Evolutionary conservation across 2,113 vertebrate genomes (phyloP).

Genomic region (Platysternon megacephalum): DNA sequence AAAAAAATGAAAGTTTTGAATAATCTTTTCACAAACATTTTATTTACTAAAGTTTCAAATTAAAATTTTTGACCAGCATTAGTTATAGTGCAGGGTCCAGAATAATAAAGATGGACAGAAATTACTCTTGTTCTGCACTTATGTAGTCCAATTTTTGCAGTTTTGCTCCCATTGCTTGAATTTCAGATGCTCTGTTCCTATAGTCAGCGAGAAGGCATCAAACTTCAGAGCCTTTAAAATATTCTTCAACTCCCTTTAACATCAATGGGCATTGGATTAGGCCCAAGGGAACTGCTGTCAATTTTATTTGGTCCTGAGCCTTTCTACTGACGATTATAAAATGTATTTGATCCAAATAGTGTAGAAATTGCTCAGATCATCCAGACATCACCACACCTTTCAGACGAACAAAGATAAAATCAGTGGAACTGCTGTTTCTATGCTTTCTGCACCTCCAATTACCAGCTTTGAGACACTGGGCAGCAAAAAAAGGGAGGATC

Average conservation of each 20-base stretch:
- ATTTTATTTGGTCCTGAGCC: neutral
- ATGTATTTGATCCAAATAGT: neutral
- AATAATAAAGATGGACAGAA: neutral
- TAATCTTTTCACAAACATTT: neutral
- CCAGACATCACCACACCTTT: neutral
- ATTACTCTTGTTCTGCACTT: neutral
- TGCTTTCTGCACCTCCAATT: neutral
- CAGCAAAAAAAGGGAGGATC: neutral
- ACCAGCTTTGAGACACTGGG: neutral
- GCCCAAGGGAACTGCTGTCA: neutral
- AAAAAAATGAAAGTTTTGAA: too few species aligned
- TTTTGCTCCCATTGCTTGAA: neutral
- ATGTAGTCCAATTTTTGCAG: neutral
- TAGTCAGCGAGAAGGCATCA: neutral
- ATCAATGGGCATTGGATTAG: neutral
- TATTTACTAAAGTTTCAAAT: neutral
- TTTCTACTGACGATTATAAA: neutral
- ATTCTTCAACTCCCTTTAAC: neutral
- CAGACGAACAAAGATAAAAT: neutral
- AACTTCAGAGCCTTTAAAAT: neutral
- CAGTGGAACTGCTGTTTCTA: neutral
- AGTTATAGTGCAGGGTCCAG: neutral
- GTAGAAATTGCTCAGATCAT: neutral
- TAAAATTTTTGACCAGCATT: neutral
- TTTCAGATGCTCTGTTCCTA: neutral